A percentile compares a stretch with the other conserved stretches of the same genome.
Conservation (phyloP, 2,113 vertebrate genomes). For the Oncorhynchus kisutch region DNA sequence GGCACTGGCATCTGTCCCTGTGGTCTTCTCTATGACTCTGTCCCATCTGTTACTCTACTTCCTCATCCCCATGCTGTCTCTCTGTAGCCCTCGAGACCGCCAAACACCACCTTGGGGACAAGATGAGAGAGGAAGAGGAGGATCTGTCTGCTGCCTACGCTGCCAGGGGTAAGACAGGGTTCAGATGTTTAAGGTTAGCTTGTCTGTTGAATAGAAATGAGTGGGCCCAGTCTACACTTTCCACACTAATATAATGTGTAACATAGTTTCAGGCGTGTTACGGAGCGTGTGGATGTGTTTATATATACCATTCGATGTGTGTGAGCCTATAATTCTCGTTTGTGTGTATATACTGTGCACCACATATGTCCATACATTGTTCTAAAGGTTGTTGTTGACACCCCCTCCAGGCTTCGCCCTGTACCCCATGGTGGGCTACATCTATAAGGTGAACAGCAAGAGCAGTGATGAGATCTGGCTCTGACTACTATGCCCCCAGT, state of each 20-base stretch:
- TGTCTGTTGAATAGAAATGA: not conserved
- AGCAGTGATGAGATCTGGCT: constrained; percentile 99
- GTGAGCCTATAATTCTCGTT: not conserved
- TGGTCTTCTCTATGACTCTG: constrained; percentile 5
- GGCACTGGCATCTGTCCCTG: not conserved
- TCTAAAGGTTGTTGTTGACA: constrained; percentile 1
- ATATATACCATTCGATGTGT: not conserved
- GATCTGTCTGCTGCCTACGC: constrained; percentile 76
- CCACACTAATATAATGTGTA: too few species aligned
- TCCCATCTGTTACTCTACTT: not conserved
- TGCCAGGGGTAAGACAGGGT: constrained; percentile 74
- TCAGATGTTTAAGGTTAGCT: not conserved
- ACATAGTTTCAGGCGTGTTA: not conserved
- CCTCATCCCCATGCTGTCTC: not conserved
- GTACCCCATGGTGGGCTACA: constrained; percentile 84
- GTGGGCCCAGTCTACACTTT: too few species aligned
- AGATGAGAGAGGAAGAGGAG: constrained; percentile 43
- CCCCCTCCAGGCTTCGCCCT: constrained; percentile 78
- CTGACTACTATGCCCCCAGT: constrained; percentile 59
- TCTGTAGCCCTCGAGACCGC: constrained; percentile 62
- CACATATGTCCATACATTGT: not conserved
- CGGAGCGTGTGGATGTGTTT: not conserved
- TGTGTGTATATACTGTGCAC: not conserved
- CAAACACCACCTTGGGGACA: constrained; percentile 52
- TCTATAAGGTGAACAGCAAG: constrained; percentile 89